phyloP scores from a whole-genome alignment of 2,113 vertebrate genomes.

The Xyrauchen texanus region DNA sequence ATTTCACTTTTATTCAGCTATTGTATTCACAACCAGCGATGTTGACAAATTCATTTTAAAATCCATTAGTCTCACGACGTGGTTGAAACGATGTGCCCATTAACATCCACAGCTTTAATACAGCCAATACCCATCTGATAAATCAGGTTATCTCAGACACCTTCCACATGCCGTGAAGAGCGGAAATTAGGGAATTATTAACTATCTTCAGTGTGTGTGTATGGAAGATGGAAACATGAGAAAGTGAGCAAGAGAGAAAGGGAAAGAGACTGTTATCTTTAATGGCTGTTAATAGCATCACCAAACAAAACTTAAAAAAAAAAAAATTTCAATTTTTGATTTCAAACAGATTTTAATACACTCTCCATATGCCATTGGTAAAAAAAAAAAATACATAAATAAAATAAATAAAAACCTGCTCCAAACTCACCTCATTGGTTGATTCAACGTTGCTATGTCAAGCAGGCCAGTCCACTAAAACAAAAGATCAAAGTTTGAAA shows the following conservation, averaged over 20 bases:
- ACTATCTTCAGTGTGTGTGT: conserved; percentile 66
- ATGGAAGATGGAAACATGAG: conserved; percentile 46
- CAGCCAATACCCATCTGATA: conserved; percentile 77
- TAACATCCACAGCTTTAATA: conserved; percentile 75
- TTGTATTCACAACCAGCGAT: conserved; percentile 71
- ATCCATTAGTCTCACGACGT: conserved; percentile 76
- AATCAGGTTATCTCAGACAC: conserved; percentile 78
- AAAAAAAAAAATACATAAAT: conserved; percentile 76
- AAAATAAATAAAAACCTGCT: too few species aligned
- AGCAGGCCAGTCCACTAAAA: too few species aligned
- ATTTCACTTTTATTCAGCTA: conserved; percentile 66
- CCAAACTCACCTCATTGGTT: too few species aligned
- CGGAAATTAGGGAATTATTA: conserved; percentile 78
- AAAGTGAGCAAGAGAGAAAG: conserved; percentile 50
- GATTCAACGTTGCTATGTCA: too few species aligned
- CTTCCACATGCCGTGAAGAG: conserved; percentile 71
- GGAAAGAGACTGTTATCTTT: conserved; percentile 65
- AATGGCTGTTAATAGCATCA: too few species aligned
- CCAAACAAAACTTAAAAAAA: too few species aligned
- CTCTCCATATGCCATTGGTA: too few species aligned
- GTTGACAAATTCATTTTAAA: conserved; percentile 81
- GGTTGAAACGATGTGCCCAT: conserved; percentile 75
- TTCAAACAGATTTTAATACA: too few species aligned
- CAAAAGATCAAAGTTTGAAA: too few species aligned
- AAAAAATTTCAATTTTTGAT: too few species aligned